phyloP scores from a whole-genome alignment of 2,888 invertebrate species.

The Didymodactylos carnosus region DNA sequence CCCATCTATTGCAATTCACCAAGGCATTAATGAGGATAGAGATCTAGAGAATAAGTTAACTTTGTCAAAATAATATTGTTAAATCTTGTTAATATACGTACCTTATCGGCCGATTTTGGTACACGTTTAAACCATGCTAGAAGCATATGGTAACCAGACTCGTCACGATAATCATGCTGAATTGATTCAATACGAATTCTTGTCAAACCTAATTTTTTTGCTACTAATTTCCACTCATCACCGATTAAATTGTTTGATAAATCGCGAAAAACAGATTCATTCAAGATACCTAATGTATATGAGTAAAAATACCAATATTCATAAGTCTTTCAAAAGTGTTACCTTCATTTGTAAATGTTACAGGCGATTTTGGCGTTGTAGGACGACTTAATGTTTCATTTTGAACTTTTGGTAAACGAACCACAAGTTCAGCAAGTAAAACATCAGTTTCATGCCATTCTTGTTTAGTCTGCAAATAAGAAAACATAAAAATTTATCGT shows the following conservation, averaged over 20 bases:
- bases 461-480: not conserved
- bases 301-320: not conserved
- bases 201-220: not conserved
- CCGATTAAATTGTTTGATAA: not conserved
- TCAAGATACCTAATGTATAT: not conserved
- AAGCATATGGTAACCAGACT: not conserved
- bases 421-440: not conserved
- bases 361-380: not conserved
- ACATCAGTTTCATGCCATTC: not conserved
- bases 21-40: too few species aligned
- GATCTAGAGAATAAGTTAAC: too few species aligned
- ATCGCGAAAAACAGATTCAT: not conserved
- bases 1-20: not conserved
- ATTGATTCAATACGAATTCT: not conserved
- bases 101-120: not conserved
- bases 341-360: not conserved
- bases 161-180: not conserved
- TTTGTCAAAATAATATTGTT: too few species aligned
- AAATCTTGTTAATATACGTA: not conserved
- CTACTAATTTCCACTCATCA: not conserved
- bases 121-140: not conserved
- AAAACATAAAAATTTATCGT: not conserved
- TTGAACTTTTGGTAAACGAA: not conserved
- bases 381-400: not conserved
- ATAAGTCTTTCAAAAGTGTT: not conserved